Base-by-base conservation (phyloP, 2,113 vertebrate genomes). In the Phylloscopus trochilus region DNA sequence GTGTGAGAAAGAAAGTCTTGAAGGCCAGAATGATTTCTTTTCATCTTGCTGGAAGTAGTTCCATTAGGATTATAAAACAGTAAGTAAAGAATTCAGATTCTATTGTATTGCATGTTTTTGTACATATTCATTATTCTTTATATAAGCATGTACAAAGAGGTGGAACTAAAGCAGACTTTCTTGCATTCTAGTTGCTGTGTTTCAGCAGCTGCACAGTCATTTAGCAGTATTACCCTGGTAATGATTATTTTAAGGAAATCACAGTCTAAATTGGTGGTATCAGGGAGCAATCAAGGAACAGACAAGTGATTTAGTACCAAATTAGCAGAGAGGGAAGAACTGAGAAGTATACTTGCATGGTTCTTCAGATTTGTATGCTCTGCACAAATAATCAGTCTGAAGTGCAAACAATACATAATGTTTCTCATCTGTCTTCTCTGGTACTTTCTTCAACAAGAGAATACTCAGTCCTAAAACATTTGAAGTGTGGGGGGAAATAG, bases 211-310 rank as follows among this genome's bases (percentile, higher is more conserved):
- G 70, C 81, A 76, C 15, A 3, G 44, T 85, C 66, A 59, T 93
- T 93, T 84, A 55, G 44, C 33, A 2, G 33, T 60, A 68, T 89
- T 91, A 79, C 70, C 62, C 66, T 84, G 52, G 33, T 93, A 91
- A 87, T 96, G 33, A 85, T 82, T 78, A 79, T 87, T 95, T 94
- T 93, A 79, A 89, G 94, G 84, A 91, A 96, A 87, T 92, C 77
- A 56, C 58, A 68, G 49, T 41, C 67, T 85, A 87, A 95, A 91
- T 91, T 84, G 69, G 30, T 96, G 69, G 31, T 95, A 75, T 93
- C 49, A 49, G 73, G 47, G 83, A 92, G 77, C 46, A 87, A 52
- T 82, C 69, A 41, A 82, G 35, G 33, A 92, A 68, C 19, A 92
- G 47, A 37, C 44, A 84, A 82, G 56, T 77, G 60, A 78, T 92